Conservation (phyloP, 2,888 invertebrate genomes). For the Formica aserva region DNA sequence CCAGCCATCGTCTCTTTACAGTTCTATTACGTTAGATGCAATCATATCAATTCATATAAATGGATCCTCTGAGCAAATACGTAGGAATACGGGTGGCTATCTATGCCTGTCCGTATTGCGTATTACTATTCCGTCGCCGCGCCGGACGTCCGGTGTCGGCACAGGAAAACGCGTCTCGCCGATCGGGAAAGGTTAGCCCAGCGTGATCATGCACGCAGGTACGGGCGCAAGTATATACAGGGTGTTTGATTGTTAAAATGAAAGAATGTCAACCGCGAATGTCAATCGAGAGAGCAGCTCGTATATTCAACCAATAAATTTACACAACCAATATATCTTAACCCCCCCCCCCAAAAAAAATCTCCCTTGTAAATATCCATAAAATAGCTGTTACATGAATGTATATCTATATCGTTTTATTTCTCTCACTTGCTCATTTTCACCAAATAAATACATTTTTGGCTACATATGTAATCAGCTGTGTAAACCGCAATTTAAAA, state of each 20-base stretch:
- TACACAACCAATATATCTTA: not conserved
- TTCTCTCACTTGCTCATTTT: not conserved
- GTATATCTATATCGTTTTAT: not conserved
- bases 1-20: slow-evolving; percentile 1
- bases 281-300: not conserved
- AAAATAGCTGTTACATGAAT: not conserved
- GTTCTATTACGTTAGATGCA: slow-evolving; percentile 31
- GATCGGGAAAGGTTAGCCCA: slow-evolving; percentile 73
- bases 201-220: slow-evolving; percentile 43
- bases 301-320: not conserved
- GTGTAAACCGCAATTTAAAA: not conserved
- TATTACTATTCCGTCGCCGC: slow-evolving; percentile 81
- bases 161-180: slow-evolving; percentile 77
- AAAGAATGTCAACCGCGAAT: not conserved
- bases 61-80: slow-evolving; percentile 8
- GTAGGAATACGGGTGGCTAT: slow-evolving; percentile 14
- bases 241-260: slow-evolving; percentile 25
- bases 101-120: slow-evolving; percentile 23
- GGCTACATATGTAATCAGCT: not conserved
- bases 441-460: not conserved
- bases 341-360: not conserved
- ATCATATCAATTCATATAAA: slow-evolving; percentile 42
- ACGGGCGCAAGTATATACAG: slow-evolving; percentile 54
- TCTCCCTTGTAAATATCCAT: not conserved
- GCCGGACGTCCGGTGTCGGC: slow-evolving; percentile 82